Base-by-base conservation (phyloP, 2,888 invertebrate genomes). In the Copidosoma aretas region DNA sequence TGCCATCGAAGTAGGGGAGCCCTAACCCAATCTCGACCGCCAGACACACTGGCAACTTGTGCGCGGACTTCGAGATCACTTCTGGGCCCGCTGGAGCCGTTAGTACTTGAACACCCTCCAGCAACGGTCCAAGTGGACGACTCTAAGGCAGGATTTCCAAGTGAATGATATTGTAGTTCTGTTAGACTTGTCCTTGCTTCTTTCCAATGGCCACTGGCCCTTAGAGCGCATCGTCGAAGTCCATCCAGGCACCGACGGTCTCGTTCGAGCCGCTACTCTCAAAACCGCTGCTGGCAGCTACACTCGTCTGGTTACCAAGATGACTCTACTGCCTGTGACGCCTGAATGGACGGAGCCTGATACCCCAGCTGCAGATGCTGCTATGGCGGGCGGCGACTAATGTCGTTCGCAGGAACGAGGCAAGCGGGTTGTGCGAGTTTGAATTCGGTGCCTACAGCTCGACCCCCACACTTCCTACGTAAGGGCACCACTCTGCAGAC, bases 221-320 rank as follows among this genome's bases (percentile, higher is more conserved):
- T 10, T 58, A 3, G 58, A 41, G 1, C 39, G 58, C 4, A n/a
- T 58, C 10, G 17, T 58, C 1, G 2, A 10, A 3, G n/a, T 39
- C 5, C 58, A 58, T n/a, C 58, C 32, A 1, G 58, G 58, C 3
- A 2, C 5, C 4, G 58, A 58, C 15, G 58, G 41, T 1, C 24
- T 58, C n/a, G 43, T 43, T 3, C n/a, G 58, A 58, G 58, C 25
- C 5, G 41, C 43, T 1, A 58, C 58, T 19, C n/a, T 58, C n/a
- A 58, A 58, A 39, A 58, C 58, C 5, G 39, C 41, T 12, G 3
- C 12, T 17, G 43, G 43, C 1, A 17, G 2, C 3, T 46, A 46
- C 17, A 14, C 12, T 3, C 43, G 43, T 3, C 43, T 12, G 2
- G 12, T 46, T 12, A 46, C 17, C 8, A 46, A 46, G 43, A 8